Percentiles rank a stretch among this genome's conserved stretches.
These are phyloP conservation scores for Heterodera carotae DNA, from an alignment of 1,140 invertebrate genomes.

Conservation along the genomic window DNA sequence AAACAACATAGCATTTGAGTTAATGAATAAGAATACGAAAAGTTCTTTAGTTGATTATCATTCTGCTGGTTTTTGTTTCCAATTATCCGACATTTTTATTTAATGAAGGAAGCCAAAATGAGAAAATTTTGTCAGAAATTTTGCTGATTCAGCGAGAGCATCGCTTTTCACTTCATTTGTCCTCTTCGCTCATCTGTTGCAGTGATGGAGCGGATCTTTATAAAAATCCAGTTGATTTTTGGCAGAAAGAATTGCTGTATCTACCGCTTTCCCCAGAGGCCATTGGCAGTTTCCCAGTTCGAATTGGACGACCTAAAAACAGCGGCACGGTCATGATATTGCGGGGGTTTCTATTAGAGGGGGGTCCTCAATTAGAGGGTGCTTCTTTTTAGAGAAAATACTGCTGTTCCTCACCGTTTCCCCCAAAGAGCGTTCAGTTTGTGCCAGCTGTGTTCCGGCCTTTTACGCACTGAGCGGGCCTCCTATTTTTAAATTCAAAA, in stretches of 20 bases:
- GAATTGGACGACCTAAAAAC: conserved; percentile 8
- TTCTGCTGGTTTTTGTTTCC: too few relatives aligned
- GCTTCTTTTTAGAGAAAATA: too few relatives aligned
- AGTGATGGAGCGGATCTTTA: neutral
- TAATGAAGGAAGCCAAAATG: neutral
- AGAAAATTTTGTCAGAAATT: neutral
- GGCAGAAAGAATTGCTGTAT: neutral
- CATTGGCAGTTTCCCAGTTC: conserved; percentile 40
- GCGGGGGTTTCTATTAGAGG: too few relatives aligned
- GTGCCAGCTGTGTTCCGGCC: conserved; percentile 39
- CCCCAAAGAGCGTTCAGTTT: conserved; percentile 43
- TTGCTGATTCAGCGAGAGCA: neutral
- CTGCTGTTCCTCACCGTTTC: conserved; percentile 21
- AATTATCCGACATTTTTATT: too few relatives aligned
- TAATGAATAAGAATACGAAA: too few relatives aligned
- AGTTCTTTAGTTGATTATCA: too few relatives aligned
- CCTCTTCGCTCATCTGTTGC: neutral
- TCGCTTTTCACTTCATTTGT: neutral
- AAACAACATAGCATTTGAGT: too few relatives aligned
- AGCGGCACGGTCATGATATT: too few relatives aligned
- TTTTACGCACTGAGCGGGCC: conserved; percentile 34
- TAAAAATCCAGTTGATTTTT: neutral
- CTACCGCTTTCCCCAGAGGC: conserved; percentile 45
- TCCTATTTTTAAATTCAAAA: neutral
- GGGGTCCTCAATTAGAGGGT: too few relatives aligned